These are phyloP conservation scores for Drosophila antonietae DNA, from an alignment of 2,888 invertebrate genomes.

Conservation along the genomic window DNA sequence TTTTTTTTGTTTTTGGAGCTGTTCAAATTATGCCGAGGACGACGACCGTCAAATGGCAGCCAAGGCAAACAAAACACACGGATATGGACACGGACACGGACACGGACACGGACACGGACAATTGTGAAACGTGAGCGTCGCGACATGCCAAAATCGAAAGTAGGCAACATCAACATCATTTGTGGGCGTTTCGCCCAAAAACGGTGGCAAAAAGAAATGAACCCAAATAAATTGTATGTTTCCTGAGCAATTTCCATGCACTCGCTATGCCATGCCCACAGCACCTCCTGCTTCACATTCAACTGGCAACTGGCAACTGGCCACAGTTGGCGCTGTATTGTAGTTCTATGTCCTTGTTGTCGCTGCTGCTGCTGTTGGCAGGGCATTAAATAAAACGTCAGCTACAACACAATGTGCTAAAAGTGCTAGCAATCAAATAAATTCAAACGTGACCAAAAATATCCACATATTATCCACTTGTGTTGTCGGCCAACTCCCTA, in stretches of 20 bases:
- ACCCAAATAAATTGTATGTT: conserved; percentile 80
- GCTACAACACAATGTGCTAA: conserved; percentile 80
- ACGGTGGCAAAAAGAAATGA: conserved; percentile 76
- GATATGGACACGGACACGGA: too few relatives aligned
- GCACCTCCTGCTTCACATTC: conserved; percentile 4
- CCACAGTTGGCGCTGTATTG: conserved; percentile 30
- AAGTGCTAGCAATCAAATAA: conserved; percentile 81
- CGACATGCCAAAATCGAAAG: conserved; percentile 79
- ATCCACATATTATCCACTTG: conserved; percentile 80
- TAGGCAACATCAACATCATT: conserved; percentile 71
- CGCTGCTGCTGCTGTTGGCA: conserved; percentile 57
- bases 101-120: conserved; percentile 52
- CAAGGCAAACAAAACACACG: conserved; percentile 60
- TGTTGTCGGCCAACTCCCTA: conserved; percentile 34
- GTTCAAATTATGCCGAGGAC: conserved; percentile 77
- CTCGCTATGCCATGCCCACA: conserved; percentile 10
- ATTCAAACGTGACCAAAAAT: conserved; percentile 82
- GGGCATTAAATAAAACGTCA: conserved; percentile 79
- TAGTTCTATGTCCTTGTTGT: conserved; percentile 46
- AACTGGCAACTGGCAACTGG: conserved; percentile 32
- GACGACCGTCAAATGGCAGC: conserved; percentile 75
- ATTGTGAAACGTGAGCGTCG: conserved; percentile 70
- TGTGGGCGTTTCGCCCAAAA: conserved; percentile 55
- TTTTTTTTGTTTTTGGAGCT: conserved; percentile 19
- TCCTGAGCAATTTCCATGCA: conserved; percentile 78